Conservation (phyloP, 2,113 vertebrate genomes). For the Laticauda colubrina region DNA sequence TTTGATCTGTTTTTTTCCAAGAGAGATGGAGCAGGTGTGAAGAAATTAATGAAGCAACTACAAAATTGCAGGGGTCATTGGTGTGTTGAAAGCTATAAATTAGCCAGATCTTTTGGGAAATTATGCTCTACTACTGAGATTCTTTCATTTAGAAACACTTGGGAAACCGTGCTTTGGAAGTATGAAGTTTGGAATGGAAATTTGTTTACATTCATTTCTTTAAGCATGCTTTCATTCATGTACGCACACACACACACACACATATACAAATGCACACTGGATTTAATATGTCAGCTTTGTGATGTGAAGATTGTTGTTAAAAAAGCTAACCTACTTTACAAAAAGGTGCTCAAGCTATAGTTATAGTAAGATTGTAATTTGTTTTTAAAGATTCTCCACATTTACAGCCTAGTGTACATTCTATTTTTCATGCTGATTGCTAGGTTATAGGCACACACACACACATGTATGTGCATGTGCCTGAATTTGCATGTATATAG, state of each 20-base stretch:
- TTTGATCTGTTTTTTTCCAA: conserved; percentile 55
- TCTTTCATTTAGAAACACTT: conserved; percentile 56
- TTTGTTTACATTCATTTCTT: conserved; percentile 27
- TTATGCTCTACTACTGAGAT: conserved; percentile 61
- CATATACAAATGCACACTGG: background rate
- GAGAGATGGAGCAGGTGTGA: conserved; percentile 63
- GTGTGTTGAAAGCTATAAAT: conserved; percentile 71
- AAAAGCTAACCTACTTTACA: background rate
- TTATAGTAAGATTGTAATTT: background rate
- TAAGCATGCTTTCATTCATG: background rate
- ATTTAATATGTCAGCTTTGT: background rate
- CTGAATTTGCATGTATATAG: background rate
- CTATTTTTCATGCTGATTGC: background rate
- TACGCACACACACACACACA: background rate
- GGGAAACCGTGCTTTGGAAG: conserved; percentile 49
- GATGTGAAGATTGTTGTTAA: background rate
- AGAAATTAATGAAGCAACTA: conserved; percentile 70
- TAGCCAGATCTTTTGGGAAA: conserved; percentile 68
- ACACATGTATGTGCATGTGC: background rate
- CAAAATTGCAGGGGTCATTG: conserved; percentile 65
- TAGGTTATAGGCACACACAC: background rate
- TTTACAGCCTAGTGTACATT: background rate
- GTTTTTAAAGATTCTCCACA: background rate
- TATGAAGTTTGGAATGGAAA: conserved; percentile 34
- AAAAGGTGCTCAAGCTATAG: background rate